Evolutionary conservation across 2,888 invertebrate genomes (phyloP).

Genomic region (Lacanobia oleracea): DNA sequence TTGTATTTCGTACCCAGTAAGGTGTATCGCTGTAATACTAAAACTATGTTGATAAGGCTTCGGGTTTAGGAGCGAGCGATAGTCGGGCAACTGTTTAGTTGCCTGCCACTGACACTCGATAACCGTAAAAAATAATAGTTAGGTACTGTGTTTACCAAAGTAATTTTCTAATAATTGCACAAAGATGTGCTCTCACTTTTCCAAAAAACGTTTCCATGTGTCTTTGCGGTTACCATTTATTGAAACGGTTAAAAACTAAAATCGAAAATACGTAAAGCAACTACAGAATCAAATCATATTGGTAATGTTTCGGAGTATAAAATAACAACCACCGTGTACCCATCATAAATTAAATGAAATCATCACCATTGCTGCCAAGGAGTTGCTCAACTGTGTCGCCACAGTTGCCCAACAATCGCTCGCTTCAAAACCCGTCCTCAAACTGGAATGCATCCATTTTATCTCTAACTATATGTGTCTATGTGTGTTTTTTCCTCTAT

Average conservation of each 20-base stretch:
- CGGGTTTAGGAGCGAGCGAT: constrained; percentile 47
- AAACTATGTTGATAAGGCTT: constrained; percentile 59
- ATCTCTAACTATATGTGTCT: constrained; percentile 91
- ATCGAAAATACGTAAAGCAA: neutral
- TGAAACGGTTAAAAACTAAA: neutral
- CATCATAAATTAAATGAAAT: neutral
- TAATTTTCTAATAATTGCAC: neutral
- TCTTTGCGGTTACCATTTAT: neutral
- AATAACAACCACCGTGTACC: neutral
- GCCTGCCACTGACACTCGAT: neutral
- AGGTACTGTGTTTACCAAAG: neutral
- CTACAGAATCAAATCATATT: neutral
- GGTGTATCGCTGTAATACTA: constrained; percentile 70
- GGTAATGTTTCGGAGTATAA: neutral
- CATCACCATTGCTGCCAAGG: constrained; percentile 8
- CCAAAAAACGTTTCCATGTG: neutral
- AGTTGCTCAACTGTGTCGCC: neutral
- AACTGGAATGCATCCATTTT: constrained; percentile 89
- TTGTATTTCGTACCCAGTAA: constrained; percentile 78
- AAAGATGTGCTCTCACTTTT: neutral
- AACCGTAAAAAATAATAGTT: neutral
- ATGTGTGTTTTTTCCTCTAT: constrained; percentile 93
- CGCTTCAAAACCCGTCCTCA: constrained; percentile 52
- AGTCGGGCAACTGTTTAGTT: constrained; percentile 11
- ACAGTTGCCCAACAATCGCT: constrained; percentile 49